Conservation (phyloP, 2,888 invertebrate species). For the Clepsis dumicolana region DNA sequence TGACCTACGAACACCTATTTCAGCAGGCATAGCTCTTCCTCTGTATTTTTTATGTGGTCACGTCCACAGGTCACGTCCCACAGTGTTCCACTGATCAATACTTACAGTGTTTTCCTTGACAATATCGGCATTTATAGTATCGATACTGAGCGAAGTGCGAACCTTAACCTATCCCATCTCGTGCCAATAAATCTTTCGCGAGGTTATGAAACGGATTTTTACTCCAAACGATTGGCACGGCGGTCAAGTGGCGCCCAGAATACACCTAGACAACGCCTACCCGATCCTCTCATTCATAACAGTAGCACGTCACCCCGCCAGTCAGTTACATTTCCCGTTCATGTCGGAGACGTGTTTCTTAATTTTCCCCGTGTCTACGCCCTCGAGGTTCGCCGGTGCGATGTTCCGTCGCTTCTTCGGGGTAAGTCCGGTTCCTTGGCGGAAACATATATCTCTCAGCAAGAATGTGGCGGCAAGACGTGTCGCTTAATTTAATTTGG, state of each 20-base stretch:
- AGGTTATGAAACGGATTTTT: conserved; percentile 76
- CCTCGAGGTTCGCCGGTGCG: conserved; percentile 45
- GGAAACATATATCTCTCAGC: conserved; percentile 38
- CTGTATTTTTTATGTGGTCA: too few relatives aligned
- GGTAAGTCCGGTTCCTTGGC: conserved; percentile 56
- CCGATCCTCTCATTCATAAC: conserved; percentile 69
- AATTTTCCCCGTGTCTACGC: conserved; percentile 52
- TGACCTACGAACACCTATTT: too few relatives aligned
- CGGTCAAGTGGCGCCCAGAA: conserved; percentile 78
- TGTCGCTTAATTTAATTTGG: conserved; percentile 34
- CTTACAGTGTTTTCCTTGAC: not conserved
- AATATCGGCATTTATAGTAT: not conserved
- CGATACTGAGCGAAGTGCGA: conserved; percentile 40
- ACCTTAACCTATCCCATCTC: conserved; percentile 65
- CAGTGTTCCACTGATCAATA: too few relatives aligned
- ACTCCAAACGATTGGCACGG: conserved; percentile 74
- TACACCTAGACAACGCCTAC: conserved; percentile 77
- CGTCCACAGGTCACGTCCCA: too few relatives aligned
- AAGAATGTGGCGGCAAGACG: conserved; percentile 27
- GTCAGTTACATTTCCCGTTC: conserved; percentile 54
- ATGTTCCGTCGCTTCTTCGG: conserved; percentile 72
- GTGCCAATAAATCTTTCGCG: conserved; percentile 74
- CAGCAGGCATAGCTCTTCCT: too few relatives aligned
- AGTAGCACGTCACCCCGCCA: conserved; percentile 64
- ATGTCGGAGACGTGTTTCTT: conserved; percentile 54